phyloP scores from a whole-genome alignment of 1,140 invertebrate genomes.

The Euwallacea fornicatus region DNA sequence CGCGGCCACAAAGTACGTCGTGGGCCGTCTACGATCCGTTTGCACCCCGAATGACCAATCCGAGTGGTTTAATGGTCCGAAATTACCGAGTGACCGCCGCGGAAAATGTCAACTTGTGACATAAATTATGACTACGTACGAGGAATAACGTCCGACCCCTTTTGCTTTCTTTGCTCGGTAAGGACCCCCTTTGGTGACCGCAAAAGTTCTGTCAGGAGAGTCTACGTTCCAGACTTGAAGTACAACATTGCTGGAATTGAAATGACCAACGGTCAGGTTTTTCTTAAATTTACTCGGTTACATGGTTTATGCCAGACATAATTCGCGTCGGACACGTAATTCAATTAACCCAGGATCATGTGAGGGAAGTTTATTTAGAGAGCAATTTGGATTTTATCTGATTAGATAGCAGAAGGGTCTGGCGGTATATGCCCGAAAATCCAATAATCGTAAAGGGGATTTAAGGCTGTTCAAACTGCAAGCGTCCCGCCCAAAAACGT shows the following conservation, averaged over 20 bases:
- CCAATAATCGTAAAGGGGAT: slow-evolving; percentile 31
- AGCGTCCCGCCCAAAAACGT: slow-evolving; percentile 35
- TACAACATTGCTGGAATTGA: no score
- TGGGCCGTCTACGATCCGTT: slow-evolving; percentile 11
- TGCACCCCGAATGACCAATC: slow-evolving; percentile 24
- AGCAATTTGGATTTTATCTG: neutral
- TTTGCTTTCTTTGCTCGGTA: no score
- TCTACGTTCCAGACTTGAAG: no score
- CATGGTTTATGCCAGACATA: no score
- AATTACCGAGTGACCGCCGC: slow-evolving; percentile 19
- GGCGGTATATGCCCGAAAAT: slow-evolving; percentile 20
- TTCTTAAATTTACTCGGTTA: no score
- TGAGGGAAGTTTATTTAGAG: neutral
- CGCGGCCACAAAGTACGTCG: slow-evolving; percentile 16
- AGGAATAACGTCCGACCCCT: no score
- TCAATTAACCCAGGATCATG: neutral
- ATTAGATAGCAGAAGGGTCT: slow-evolving; percentile 20
- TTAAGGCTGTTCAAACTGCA: slow-evolving; percentile 32
- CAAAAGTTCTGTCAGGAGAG: no score
- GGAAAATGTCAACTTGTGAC: slow-evolving; percentile 16
- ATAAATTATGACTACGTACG: slow-evolving; percentile 12
- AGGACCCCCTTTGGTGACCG: no score
- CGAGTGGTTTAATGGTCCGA: slow-evolving; percentile 11
- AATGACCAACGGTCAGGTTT: no score
- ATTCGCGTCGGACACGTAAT: neutral